Percentiles rank a stretch among this genome's conserved stretches.
Evolutionary conservation across 2,888 invertebrate genomes (phyloP).

Genomic region (Chymomyza fuscimana): DNA sequence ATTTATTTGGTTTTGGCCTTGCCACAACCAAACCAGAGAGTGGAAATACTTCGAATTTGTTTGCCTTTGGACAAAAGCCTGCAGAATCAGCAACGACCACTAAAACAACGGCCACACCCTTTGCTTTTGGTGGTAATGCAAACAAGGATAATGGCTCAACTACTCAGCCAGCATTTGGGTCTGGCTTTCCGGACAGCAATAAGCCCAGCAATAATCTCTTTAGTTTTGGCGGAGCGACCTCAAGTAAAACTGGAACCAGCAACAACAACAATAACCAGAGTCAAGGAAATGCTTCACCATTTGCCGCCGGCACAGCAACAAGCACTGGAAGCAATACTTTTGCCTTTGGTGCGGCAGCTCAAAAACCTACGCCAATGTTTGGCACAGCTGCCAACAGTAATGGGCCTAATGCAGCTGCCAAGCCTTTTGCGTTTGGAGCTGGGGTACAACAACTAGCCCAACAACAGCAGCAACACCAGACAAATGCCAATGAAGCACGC

Average conservation of each 20-base stretch:
- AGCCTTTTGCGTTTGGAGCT: constrained; percentile 34
- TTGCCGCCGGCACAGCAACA: background rate
- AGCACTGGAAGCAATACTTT: constrained; percentile 18
- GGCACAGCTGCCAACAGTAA: constrained; percentile 1
- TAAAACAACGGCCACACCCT: background rate
- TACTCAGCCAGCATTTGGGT: background rate
- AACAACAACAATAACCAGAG: background rate
- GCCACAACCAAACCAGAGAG: background rate
- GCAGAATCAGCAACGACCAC: background rate
- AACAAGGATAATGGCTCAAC: background rate
- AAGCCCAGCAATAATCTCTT: constrained; percentile 20
- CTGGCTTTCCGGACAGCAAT: background rate
- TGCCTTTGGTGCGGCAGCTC: constrained; percentile 16
- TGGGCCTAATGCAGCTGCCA: background rate
- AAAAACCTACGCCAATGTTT: constrained; percentile 27
- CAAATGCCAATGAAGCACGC: background rate
- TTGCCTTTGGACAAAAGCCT: constrained; percentile 2
- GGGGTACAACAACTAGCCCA: background rate
- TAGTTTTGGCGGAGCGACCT: constrained; percentile 22
- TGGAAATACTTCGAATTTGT: background rate
- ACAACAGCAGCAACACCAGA: background rate
- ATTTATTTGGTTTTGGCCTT: background rate
- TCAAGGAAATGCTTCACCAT: background rate
- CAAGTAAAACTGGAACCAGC: background rate
- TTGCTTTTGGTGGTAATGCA: background rate